These are phyloP conservation scores for Grantiella picta DNA, from an alignment of 2,113 vertebrate genomes.

Conservation along the genomic window DNA sequence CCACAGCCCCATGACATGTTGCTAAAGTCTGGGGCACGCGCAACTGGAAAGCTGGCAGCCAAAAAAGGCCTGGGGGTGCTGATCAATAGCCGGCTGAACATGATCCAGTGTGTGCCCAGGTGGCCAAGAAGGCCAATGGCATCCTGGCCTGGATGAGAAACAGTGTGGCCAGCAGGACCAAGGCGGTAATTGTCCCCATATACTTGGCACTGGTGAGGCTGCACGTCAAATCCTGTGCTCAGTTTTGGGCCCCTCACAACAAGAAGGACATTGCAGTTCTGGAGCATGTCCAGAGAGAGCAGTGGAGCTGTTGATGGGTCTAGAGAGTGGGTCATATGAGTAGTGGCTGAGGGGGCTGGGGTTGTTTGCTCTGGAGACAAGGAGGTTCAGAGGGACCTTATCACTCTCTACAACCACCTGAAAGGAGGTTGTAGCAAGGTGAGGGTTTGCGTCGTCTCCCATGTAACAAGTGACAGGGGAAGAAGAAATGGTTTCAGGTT, in stretches of 20 bases:
- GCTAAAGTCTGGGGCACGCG: background rate
- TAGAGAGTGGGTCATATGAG: background rate
- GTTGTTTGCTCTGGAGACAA: background rate
- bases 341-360: background rate
- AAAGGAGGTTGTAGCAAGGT: background rate
- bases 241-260: background rate
- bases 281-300: background rate
- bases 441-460: accelerated
- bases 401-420: background rate
- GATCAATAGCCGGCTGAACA: background rate
- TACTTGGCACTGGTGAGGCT: background rate
- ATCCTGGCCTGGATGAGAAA: background rate
- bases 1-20: background rate
- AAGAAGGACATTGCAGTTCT: background rate
- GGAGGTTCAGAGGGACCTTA: background rate
- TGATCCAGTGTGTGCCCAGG: background rate
- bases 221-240: background rate
- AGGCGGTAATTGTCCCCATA: background rate
- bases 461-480: background rate
- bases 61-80: background rate
- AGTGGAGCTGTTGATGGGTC: background rate
- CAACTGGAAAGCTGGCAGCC: background rate
- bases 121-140: background rate
- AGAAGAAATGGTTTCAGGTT: background rate
- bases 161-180: background rate